Conservation (phyloP, 2,797 vertebrate genomes). For the Pterois miles region DNA sequence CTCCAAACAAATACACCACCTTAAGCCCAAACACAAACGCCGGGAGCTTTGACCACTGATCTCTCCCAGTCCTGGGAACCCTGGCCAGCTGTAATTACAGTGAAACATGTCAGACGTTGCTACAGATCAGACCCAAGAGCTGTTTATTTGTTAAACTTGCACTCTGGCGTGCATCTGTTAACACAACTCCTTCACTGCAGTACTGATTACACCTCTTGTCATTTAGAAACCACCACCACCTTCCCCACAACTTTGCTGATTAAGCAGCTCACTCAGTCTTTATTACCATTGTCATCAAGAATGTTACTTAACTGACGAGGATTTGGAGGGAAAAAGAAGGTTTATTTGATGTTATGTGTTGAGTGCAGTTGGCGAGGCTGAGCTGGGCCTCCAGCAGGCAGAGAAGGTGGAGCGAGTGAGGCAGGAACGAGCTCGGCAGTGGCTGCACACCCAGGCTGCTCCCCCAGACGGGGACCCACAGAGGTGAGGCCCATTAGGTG, state of each 20-base stretch:
- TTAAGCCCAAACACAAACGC: slow-evolving; percentile 58
- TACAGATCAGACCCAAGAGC: slow-evolving; percentile 7
- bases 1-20: slow-evolving; percentile 57
- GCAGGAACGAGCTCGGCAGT: slow-evolving; percentile 76
- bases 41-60: slow-evolving; percentile 31
- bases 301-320: not conserved
- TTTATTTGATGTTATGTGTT: slow-evolving; percentile 62
- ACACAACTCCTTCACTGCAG: not conserved
- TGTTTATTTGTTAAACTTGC: slow-evolving; percentile 55
- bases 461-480: slow-evolving; percentile 71
- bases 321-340: not conserved
- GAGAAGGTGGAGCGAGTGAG: slow-evolving; percentile 39
- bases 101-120: slow-evolving; percentile 43
- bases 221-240: not conserved
- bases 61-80: slow-evolving; percentile 16
- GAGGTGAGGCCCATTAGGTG: slow-evolving; percentile 82
- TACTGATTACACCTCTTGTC: slow-evolving; percentile 2
- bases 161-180: slow-evolving; percentile 42
- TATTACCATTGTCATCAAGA: slow-evolving; percentile 6
- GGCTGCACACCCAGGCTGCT: slow-evolving; percentile 80
- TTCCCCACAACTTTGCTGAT: slow-evolving; percentile 1
- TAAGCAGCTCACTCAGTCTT: not conserved
- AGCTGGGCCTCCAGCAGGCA: slow-evolving; percentile 20
- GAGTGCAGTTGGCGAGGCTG: slow-evolving; percentile 49
- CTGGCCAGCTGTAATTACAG: slow-evolving; percentile 29